phyloP scores from a whole-genome alignment of 2,797 vertebrate species.

The Setipinna tenuifilis region DNA sequence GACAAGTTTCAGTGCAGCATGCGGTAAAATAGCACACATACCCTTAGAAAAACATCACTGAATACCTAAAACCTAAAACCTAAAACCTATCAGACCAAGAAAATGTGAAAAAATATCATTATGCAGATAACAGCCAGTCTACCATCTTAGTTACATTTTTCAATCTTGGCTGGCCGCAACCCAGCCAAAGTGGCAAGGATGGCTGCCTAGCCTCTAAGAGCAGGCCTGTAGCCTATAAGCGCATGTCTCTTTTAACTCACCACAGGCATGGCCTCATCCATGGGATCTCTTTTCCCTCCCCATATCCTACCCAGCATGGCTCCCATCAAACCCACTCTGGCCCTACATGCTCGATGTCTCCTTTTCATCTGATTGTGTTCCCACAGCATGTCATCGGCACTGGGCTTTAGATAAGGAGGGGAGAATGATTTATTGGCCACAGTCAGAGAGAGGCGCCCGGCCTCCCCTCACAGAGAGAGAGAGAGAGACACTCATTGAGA shows the following conservation, averaged over 20 bases:
- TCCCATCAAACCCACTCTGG: conserved; percentile 44
- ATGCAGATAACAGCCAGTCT: background rate
- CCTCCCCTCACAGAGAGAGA: conserved; percentile 39
- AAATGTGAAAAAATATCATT: background rate
- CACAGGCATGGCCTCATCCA: conserved; percentile 40
- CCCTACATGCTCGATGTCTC: conserved; percentile 43
- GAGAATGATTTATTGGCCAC: conserved; percentile 51
- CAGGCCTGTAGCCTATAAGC: background rate
- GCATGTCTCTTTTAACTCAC: conserved; percentile 37
- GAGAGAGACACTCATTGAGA: conserved; percentile 41
- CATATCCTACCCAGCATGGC: conserved; percentile 9
- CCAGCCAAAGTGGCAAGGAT: background rate
- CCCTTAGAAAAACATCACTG: background rate
- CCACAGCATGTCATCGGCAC: conserved; percentile 39
- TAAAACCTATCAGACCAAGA: background rate
- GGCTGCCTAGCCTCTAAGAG: background rate
- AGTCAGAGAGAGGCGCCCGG: conserved; percentile 41
- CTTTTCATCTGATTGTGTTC: conserved; percentile 55
- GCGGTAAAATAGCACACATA: background rate
- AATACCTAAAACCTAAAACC: background rate
- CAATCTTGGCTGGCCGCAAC: background rate
- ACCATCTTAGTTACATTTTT: background rate
- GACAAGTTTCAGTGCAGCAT: background rate
- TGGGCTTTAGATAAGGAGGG: conserved; percentile 50
- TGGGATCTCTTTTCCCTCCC: conserved; percentile 35